Percentiles rank a stretch among this genome's conserved stretches.
These are phyloP conservation scores for Chloebia gouldiae DNA, from an alignment of 2,113 vertebrate genomes.

Conservation along the genomic window DNA sequence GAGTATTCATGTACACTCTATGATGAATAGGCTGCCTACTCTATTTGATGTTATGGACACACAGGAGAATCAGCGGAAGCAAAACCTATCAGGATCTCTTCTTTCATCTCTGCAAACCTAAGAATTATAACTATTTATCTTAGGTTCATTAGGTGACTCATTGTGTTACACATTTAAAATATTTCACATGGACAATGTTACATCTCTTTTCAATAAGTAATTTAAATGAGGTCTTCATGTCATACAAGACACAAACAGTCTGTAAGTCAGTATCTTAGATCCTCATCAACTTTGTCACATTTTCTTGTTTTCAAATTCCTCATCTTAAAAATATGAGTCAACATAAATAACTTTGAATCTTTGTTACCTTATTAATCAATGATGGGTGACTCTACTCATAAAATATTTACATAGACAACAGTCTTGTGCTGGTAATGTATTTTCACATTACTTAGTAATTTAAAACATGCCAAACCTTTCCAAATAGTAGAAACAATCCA, in stretches of 20 bases:
- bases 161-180: neutral
- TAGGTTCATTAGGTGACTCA: neutral
- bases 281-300: neutral
- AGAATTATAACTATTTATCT: neutral
- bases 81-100: neutral
- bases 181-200: neutral
- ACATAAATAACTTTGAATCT: constrained; percentile 23
- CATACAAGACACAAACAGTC: neutral
- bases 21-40: neutral
- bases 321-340: constrained; percentile 28
- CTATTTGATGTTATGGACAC: neutral
- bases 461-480: constrained; percentile 50
- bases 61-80: neutral
- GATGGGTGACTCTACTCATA: neutral
- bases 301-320: constrained; percentile 37
- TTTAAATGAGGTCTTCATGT: neutral
- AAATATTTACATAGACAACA: constrained; percentile 50
- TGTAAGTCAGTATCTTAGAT: neutral
- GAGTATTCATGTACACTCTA: neutral
- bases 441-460: constrained; percentile 61
- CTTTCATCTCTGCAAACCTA: neutral
- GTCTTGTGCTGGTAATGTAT: constrained; percentile 27
- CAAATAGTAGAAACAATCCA: constrained; percentile 46
- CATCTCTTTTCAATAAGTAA: neutral
- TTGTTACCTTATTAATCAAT: constrained; percentile 47